Evolutionary conservation across 2,113 vertebrate genomes (phyloP).

Genomic region (Malurus elegans): DNA sequence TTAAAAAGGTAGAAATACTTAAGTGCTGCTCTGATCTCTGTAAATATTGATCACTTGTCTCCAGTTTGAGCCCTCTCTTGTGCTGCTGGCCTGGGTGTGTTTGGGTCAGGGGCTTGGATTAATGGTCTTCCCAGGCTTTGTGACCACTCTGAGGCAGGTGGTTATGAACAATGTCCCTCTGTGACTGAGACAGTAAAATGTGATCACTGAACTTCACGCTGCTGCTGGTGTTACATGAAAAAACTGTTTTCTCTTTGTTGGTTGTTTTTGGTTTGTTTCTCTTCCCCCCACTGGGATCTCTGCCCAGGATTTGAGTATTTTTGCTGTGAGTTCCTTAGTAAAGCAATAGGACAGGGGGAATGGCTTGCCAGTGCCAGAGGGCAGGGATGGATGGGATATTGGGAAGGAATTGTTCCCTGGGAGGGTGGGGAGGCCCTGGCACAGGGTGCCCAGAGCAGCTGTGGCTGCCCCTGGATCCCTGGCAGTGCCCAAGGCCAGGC

Average conservation of each 20-base stretch:
- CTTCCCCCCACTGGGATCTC: neutral
- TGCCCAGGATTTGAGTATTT: neutral
- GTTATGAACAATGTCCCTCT: neutral
- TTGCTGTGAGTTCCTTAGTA: neutral
- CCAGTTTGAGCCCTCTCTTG: neutral
- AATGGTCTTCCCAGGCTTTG: neutral
- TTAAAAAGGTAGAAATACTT: neutral
- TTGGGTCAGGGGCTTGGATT: neutral
- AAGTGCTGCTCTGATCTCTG: constrained; percentile 17
- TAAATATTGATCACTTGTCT: neutral
- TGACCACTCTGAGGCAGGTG: neutral
- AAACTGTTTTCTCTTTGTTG: neutral
- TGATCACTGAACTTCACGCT: neutral
- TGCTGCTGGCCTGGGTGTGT: neutral
- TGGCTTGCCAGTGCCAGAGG: neutral
- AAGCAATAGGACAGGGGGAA: neutral
- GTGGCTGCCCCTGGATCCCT: neutral
- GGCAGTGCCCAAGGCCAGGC: neutral
- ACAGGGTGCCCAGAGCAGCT: neutral
- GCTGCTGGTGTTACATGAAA: neutral
- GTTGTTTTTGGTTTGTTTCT: neutral
- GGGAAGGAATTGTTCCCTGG: fast-evolving
- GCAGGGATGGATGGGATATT: fast-evolving
- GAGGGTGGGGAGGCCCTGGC: neutral
- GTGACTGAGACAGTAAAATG: neutral